A percentile compares a stretch with the other conserved stretches of the same genome.
Evolutionary conservation across 1,140 invertebrate genomes (phyloP).

Genomic region (Dryas iulia): DNA sequence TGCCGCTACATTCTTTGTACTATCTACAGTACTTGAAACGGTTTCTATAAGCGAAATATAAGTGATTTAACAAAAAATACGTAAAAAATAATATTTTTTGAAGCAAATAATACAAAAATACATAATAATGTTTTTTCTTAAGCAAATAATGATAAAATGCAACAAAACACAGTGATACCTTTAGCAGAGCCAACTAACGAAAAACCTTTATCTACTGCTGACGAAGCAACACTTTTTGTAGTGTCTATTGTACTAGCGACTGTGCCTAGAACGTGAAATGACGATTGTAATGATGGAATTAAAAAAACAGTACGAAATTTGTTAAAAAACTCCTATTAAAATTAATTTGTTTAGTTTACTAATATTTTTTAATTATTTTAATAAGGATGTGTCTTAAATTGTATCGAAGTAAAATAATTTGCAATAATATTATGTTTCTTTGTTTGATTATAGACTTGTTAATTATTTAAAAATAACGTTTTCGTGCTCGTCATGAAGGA

Average conservation of each 20-base stretch:
- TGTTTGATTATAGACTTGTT: no score
- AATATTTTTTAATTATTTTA: no score
- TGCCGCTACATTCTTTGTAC: conserved; percentile 54
- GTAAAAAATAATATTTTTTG: background rate
- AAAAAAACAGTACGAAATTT: background rate
- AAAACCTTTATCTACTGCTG: conserved; percentile 36
- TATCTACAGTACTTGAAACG: conserved; percentile 43
- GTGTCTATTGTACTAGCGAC: conserved; percentile 40
- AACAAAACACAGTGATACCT: conserved; percentile 29
- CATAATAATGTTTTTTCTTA: background rate
- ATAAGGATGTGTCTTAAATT: no score
- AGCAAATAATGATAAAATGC: background rate
- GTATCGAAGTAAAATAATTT: no score
- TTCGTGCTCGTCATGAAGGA: no score
- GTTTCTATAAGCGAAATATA: conserved; percentile 32
- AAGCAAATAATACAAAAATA: background rate
- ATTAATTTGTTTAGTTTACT: no score
- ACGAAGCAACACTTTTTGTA: conserved; percentile 38
- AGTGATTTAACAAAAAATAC: background rate
- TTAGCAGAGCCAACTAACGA: conserved; percentile 41
- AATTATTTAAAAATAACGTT: no score
- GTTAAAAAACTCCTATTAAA: no score
- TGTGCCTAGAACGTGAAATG: conserved; percentile 41
- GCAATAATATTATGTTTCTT: no score
- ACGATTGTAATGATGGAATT: conserved; percentile 13